Evolutionary conservation across 2,113 vertebrate species (phyloP).

Genomic region (Takifugu flavidus): DNA sequence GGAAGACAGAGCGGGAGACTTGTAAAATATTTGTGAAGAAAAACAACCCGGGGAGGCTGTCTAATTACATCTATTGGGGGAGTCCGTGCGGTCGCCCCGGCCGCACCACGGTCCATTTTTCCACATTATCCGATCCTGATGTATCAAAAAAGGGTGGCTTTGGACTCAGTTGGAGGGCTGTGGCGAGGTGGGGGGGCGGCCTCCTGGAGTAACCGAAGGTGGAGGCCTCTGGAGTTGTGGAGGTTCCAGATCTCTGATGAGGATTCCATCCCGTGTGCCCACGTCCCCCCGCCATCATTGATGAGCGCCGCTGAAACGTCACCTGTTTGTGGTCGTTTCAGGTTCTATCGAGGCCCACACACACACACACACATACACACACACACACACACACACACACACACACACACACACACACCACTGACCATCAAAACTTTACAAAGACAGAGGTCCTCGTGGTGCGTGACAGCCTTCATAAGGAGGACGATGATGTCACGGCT

Average conservation of each 20-base stretch:
- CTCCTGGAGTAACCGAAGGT: slow-evolving; percentile 33
- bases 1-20: slow-evolving; percentile 68
- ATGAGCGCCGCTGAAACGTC: slow-evolving; percentile 9
- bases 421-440: slow-evolving; percentile 59
- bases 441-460: slow-evolving; percentile 54
- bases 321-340: no score
- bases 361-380: no score
- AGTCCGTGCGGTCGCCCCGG: slow-evolving; percentile 65
- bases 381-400: no score
- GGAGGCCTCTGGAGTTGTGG: slow-evolving; percentile 40
- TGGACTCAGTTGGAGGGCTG: slow-evolving; percentile 45
- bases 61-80: slow-evolving; percentile 77
- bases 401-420: no score
- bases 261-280: slow-evolving; percentile 46
- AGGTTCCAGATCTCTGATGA: slow-evolving; percentile 22
- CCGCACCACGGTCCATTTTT: slow-evolving; percentile 71
- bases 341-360: no score
- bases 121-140: slow-evolving; percentile 72
- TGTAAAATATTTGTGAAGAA: slow-evolving; percentile 85
- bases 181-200: slow-evolving; percentile 30
- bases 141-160: slow-evolving; percentile 47
- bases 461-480: slow-evolving; percentile 51
- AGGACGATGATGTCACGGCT: slow-evolving; percentile 65
- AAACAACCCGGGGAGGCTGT: slow-evolving; percentile 80
- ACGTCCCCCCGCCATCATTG: slow-evolving; percentile 39